Conservation (phyloP, 2,888 invertebrate species). For the Drosophila antonietae region DNA sequence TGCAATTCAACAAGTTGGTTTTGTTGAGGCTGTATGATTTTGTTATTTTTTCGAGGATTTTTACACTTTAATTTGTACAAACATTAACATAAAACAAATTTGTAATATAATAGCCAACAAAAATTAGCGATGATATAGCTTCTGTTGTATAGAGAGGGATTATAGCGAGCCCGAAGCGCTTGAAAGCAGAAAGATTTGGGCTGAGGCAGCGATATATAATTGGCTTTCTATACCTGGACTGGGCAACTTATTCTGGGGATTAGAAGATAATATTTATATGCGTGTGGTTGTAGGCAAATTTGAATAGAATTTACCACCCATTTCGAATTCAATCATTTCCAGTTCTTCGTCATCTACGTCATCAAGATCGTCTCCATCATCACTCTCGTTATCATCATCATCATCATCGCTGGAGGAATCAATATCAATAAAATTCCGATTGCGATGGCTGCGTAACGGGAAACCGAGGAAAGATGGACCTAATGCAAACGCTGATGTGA, state of each 20-base stretch:
- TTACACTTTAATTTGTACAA: constrained; percentile 43
- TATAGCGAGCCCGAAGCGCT: background rate
- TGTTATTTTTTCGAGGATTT: background rate
- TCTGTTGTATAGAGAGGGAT: constrained; percentile 11
- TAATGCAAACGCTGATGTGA: constrained; percentile 53
- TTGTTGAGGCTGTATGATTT: constrained; percentile 5
- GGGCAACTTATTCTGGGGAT: constrained; percentile 46
- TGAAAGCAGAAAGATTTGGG: background rate
- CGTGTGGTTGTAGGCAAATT: background rate
- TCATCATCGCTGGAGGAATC: constrained; percentile 54
- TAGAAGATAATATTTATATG: constrained; percentile 24
- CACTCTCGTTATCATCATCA: constrained; percentile 56
- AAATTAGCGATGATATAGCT: constrained; percentile 27
- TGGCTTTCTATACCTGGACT: constrained; percentile 9
- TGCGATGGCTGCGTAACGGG: constrained; percentile 73
- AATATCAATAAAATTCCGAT: constrained; percentile 58
- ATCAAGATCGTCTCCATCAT: constrained; percentile 53
- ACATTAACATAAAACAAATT: constrained; percentile 57
- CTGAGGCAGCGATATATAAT: constrained; percentile 1
- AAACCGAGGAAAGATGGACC: constrained; percentile 67
- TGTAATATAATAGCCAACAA: constrained; percentile 50
- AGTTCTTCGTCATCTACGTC: constrained; percentile 49
- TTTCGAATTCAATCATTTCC: constrained; percentile 45
- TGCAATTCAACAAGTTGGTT: constrained; percentile 31
- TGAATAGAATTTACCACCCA: constrained; percentile 49